phyloP scores from a whole-genome alignment of 2,113 vertebrate species.

The Amphiprion ocellaris region DNA sequence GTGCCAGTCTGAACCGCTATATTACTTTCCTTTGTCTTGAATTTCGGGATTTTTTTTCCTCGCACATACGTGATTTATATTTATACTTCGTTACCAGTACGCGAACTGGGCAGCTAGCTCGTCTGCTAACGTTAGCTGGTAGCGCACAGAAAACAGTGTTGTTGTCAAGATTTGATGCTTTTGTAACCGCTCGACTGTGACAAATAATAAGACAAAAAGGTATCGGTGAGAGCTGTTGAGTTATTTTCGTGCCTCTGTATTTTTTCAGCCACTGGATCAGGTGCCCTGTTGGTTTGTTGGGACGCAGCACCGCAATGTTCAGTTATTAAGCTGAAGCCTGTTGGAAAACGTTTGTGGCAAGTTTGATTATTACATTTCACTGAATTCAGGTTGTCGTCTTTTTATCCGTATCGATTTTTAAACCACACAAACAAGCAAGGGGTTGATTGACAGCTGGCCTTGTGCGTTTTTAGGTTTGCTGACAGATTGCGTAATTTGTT shows the following conservation, averaged over 20 bases:
- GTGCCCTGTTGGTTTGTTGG: neutral
- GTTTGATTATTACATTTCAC: neutral
- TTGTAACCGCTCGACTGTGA: constrained; percentile 53
- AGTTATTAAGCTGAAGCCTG: neutral
- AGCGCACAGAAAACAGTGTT: constrained; percentile 45
- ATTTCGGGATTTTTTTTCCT: neutral
- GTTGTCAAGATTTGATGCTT: constrained; percentile 62
- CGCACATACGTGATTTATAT: constrained; percentile 41
- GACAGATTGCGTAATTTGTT: constrained; percentile 66
- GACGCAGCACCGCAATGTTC: constrained; percentile 3
- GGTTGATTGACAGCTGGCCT: constrained; percentile 42
- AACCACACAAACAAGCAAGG: constrained; percentile 16
- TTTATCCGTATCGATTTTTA: constrained; percentile 34
- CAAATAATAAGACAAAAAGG: constrained; percentile 16
- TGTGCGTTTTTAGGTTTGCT: constrained; percentile 19
- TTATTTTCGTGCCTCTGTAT: constrained; percentile 17
- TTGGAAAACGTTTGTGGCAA: neutral
- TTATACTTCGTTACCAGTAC: constrained; percentile 12
- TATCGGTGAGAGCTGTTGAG: neutral
- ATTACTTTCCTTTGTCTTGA: constrained; percentile 14
- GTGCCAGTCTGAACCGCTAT: constrained; percentile 36
- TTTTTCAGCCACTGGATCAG: constrained; percentile 5
- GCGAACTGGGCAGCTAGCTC: constrained; percentile 42
- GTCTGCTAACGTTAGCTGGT: constrained; percentile 62
- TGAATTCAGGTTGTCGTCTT: neutral